phyloP scores from a whole-genome alignment of 2,113 vertebrate species.

The Acrocephalus kingi region DNA sequence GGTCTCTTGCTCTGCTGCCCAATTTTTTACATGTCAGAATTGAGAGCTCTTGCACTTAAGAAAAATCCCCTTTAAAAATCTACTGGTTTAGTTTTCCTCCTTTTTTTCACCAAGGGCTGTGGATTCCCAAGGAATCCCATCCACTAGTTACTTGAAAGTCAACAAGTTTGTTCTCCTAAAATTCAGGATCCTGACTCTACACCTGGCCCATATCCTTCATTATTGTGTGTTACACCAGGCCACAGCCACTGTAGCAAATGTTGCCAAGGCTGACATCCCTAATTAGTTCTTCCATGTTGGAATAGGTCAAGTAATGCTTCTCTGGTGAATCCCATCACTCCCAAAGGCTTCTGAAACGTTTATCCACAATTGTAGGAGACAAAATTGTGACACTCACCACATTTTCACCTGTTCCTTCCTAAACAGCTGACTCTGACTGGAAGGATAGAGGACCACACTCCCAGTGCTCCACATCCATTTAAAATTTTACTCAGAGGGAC shows the following conservation, averaged over 20 bases:
- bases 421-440: background rate
- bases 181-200: too few species aligned
- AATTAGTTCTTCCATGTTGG: background rate
- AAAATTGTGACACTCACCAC: background rate
- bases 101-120: background rate
- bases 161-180: fast-evolving
- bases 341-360: background rate
- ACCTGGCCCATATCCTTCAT: too few species aligned
- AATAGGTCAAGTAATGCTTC: background rate
- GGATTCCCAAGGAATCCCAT: background rate
- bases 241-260: too few species aligned
- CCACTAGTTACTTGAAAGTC: background rate
- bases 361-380: fast-evolving
- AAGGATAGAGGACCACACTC: fast-evolving
- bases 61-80: background rate
- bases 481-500: background rate
- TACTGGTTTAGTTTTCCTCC: background rate
- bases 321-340: background rate
- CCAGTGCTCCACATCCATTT: background rate
- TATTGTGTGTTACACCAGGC: too few species aligned
- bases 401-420: background rate
- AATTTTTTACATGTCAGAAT: fast-evolving
- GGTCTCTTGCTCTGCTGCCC: background rate
- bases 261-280: background rate
- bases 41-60: background rate